A percentile compares a stretch with the other conserved stretches of the same genome.
phyloP scores from a whole-genome alignment of 2,888 invertebrate genomes.

The Drosophila dives region DNA sequence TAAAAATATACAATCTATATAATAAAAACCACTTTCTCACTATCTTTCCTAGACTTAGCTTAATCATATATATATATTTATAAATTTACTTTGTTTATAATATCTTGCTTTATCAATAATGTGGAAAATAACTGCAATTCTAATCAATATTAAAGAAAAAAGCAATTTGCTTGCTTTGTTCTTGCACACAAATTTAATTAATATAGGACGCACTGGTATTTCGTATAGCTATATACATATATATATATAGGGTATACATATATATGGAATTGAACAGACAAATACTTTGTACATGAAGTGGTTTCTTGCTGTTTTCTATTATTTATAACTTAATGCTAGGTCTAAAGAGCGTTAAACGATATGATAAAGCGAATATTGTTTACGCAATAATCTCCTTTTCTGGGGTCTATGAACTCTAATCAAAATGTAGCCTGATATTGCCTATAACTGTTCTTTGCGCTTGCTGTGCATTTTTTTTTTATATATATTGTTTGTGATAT shows the following conservation, averaged over 20 bases:
- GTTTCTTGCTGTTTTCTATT: conserved; percentile 15
- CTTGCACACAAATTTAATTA: conserved; percentile 55
- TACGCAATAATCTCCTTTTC: not conserved
- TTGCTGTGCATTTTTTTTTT: conserved; percentile 51
- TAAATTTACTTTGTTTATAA: conserved; percentile 9
- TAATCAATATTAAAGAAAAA: conserved; percentile 56
- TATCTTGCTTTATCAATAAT: conserved; percentile 39
- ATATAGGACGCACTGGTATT: conserved; percentile 73
- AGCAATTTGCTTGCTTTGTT: conserved; percentile 47
- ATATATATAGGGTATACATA: conserved; percentile 39
- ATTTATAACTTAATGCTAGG: conserved; percentile 51
- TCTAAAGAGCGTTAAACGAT: conserved; percentile 66
- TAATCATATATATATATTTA: not conserved
- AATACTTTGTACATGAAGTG: conserved; percentile 75
- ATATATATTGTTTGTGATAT: conserved; percentile 59
- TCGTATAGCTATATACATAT: conserved; percentile 24
- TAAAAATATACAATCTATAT: conserved; percentile 70
- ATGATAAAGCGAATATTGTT: conserved; percentile 32
- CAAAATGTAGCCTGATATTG: conserved; percentile 21
- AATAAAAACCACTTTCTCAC: conserved; percentile 3
- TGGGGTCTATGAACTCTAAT: conserved; percentile 54
- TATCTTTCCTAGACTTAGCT: conserved; percentile 5
- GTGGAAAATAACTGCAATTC: conserved; percentile 33
- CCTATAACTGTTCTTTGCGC: conserved; percentile 12
- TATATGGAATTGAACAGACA: conserved; percentile 62